Evolutionary conservation across 1,140 invertebrate species (phyloP), one percentile per base, ranked within the genome.

Genomic region (Diuraphis noxia): DNA sequence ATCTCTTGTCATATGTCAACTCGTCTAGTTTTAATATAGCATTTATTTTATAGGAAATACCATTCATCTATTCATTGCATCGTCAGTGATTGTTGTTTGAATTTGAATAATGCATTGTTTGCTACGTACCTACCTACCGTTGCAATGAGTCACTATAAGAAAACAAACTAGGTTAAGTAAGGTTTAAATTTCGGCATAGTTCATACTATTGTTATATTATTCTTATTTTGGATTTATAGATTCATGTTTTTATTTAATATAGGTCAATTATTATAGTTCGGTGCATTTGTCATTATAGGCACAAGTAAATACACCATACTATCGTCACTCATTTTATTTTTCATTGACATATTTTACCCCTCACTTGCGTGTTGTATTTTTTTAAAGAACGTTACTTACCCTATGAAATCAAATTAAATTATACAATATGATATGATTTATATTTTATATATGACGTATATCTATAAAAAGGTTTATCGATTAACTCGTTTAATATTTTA

Each of bases 191-290:
- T n/a, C 17, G 6, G 8, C 13, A 21, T 25, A 30, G 82, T 85
- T 85, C 40, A 30, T 85, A 19, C 30, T n/a, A 85, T 85, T 85
- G n/a, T n/a, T 85, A 19, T 85, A n/a, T 85, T 46, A 63, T 63
- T n/a, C 17, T 72, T 72, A 72, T 43, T 43, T n/a, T 43, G 13
- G 23, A 81, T 81, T 38, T 38, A 38, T 38, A 38, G 36, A 34
- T 85, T 82, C 79, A 30, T 40, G 36, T 82, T 40, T 82, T 40
- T 13, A 25, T 82, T 82, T 82, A 38, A 41, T 41, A 5, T 43
- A n/a, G 40, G 30, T 81, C 36, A 43, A 46, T 85, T 85, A 23
- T 49, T 49, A 46, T n/a, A 72, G 56, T n/a, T 72, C 13, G 56
- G 56, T 72, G 56, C 56, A 72, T n/a, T 72, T 72, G 56, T 72